Conservation (phyloP, 1,140 invertebrate species). For the Papilio machaon region DNA sequence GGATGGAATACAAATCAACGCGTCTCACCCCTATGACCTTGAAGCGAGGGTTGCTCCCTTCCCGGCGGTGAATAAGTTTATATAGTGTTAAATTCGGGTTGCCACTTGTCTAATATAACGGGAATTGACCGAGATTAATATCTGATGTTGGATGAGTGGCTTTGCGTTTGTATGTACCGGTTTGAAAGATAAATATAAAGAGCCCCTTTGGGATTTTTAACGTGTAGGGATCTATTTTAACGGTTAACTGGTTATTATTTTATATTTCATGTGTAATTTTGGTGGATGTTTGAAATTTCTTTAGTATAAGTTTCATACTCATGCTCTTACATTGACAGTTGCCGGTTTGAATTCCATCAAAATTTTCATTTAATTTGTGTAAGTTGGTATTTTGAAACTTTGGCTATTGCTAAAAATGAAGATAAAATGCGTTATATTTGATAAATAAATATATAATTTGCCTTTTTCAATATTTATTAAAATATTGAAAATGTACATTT, state of each 20-base stretch:
- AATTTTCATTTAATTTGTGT: not conserved
- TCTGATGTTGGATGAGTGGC: conserved; percentile 29
- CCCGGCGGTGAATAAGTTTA: conserved; percentile 25
- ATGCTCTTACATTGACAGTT: not conserved
- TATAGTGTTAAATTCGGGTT: conserved; percentile 34
- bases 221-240: not conserved
- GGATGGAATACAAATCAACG: conserved; percentile 18
- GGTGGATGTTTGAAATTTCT: not conserved
- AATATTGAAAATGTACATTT: not conserved
- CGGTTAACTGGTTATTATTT: not conserved
- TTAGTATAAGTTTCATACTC: not conserved
- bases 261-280: not conserved
- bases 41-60: conserved; percentile 34
- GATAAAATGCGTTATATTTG: no score
- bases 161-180: conserved; percentile 18
- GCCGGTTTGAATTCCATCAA: not conserved
- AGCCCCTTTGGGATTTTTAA: conserved; percentile 2
- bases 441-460: no score
- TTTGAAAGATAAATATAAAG: conserved; percentile 16
- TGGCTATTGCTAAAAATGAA: no score
- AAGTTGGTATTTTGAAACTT: not conserved
- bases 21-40: conserved; percentile 27
- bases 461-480: not conserved
- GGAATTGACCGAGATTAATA: conserved; percentile 36
- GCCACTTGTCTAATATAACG: conserved; percentile 34